Evolutionary conservation across 2,888 invertebrate species (phyloP).

Genomic region (Stenotaenia linearis): DNA sequence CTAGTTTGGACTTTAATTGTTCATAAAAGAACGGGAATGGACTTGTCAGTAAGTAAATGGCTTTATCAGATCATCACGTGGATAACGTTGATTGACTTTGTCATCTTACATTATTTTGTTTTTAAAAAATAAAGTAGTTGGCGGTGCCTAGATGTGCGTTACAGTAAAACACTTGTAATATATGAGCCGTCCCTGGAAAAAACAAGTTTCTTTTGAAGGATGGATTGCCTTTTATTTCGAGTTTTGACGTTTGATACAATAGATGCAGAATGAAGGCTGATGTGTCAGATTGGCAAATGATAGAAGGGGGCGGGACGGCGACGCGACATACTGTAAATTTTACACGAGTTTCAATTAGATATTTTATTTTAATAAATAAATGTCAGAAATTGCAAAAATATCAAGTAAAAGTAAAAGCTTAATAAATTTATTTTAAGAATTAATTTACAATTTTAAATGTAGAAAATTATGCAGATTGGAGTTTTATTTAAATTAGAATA

Average conservation of each 20-base stretch:
- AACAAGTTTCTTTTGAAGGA: background rate
- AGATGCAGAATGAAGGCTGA: background rate
- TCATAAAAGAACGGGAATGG: background rate
- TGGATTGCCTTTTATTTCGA: conserved; percentile 1
- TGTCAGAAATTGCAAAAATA: too few species aligned
- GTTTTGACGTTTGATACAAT: background rate
- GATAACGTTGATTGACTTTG: background rate
- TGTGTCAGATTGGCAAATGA: background rate
- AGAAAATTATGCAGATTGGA: too few species aligned
- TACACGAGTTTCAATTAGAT: background rate
- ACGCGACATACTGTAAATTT: background rate
- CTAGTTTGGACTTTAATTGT: background rate
- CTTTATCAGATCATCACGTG: too few species aligned
- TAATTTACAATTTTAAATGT: too few species aligned
- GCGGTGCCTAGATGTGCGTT: background rate
- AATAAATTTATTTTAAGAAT: too few species aligned
- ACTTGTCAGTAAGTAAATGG: background rate
- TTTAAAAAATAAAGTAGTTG: background rate
- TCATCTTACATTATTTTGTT: background rate
- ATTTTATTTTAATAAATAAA: background rate
- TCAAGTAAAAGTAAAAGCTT: too few species aligned
- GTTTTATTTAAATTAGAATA: background rate
- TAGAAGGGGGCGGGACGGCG: background rate
- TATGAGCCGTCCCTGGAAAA: background rate
- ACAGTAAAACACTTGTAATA: background rate